Percentiles rank a stretch among this genome's conserved stretches.
Conservation (phyloP, 2,113 vertebrate species). For the Ciconia boyciana region DNA sequence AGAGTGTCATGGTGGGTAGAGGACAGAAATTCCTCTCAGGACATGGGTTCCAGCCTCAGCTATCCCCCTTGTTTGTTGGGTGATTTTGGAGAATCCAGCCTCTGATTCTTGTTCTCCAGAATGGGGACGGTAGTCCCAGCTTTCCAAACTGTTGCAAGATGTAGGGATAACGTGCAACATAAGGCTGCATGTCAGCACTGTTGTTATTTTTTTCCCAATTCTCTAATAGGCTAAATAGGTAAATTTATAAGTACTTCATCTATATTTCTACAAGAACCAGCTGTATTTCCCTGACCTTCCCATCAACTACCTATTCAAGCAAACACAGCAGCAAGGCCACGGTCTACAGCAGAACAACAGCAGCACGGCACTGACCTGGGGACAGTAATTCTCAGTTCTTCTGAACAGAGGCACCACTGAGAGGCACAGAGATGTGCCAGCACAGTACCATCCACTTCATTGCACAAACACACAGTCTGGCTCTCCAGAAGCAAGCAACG, state of each 20-base stretch:
- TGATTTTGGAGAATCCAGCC: neutral
- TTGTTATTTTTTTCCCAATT: neutral
- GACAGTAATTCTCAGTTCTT: conserved; percentile 55
- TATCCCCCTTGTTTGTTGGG: neutral
- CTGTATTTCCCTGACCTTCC: neutral
- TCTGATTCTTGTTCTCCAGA: neutral
- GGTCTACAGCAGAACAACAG: neutral
- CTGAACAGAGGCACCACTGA: conserved; percentile 37
- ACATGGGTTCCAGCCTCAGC: neutral
- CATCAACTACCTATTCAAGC: neutral
- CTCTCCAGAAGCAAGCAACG: neutral
- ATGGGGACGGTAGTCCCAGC: neutral
- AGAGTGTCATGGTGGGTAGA: neutral
- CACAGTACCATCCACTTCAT: conserved; percentile 41
- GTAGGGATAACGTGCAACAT: neutral
- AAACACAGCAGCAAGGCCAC: neutral
- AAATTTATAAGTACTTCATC: neutral
- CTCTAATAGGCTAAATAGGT: neutral
- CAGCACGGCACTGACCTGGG: neutral
- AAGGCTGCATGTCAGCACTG: neutral
- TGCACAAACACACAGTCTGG: conserved; percentile 21
- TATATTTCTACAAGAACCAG: neutral
- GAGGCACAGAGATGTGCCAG: neutral
- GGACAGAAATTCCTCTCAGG: neutral
- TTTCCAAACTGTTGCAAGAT: neutral